Base-by-base conservation (phyloP, 2,797 vertebrate species). In the Falco cherrug region DNA sequence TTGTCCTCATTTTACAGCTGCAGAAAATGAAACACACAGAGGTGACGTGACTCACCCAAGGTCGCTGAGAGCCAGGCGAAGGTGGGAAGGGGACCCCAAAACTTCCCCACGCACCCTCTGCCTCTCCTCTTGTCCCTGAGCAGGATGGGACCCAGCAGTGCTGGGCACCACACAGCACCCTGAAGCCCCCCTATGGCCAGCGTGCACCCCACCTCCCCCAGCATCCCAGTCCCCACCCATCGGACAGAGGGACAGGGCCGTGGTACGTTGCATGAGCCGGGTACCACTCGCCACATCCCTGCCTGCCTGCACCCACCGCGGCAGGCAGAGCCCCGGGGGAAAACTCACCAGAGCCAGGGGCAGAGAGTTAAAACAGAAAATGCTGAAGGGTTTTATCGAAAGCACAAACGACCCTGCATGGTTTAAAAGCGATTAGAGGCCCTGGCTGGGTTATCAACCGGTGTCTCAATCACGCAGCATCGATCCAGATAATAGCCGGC, bases 401-500 rank as follows among this genome's bases (percentile, higher is more conserved):
- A 87, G 79, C 85, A 20, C 51, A 48, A 85, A 45, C 4, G 1
- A 73, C 69, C 96, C 89, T 5, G 85, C 7, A 22, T 0, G 2
- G 79, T 90, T 86, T 65, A 31, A 51, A 71, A 86, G 83, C 82
- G 79, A 82, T 67, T 18, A 82, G 86, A 92, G 87, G 95, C 95
- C 92, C 74, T 77, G 87, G 91, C 93, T 90, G 91, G 89, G 94
- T 94, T 93, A 94, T 95, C 97, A 92, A 47, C 94, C 78, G 29
- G 96, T 54, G 91, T 84, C 97, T 96, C 96, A 67, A 95, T 95
- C 95, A 29, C 31, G 31, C 93, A 0, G 92, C 96, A 97, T 96
- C 91, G 95, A 97, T 96, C 96, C 93, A 63, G 96, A 87, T 96
- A 96, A 96, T 94, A 96, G 96, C 95, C 54, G 4, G 96, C 93